Evolutionary conservation across 2,888 invertebrate species (phyloP).

Genomic region (Mylabris sibirica): DNA sequence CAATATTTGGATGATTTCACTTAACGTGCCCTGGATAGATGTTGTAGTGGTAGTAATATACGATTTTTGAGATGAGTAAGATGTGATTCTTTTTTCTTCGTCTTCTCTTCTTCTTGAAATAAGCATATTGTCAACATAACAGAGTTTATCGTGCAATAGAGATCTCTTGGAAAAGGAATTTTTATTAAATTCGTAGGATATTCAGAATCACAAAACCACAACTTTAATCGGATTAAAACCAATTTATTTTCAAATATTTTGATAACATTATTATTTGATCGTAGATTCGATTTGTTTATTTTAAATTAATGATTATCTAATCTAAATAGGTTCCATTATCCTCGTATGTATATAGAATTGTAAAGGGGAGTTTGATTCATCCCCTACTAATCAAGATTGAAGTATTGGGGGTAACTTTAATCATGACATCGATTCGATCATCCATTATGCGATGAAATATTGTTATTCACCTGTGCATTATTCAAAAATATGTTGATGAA

Average conservation of each 20-base stretch:
- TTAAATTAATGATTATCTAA: neutral
- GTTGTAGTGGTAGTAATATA: neutral
- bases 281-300: neutral
- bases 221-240: neutral
- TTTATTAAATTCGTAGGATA: constrained; percentile 25
- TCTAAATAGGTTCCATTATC: neutral
- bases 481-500: neutral
- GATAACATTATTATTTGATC: neutral
- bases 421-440: constrained; percentile 7
- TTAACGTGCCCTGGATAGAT: neutral
- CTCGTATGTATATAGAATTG: neutral
- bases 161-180: constrained; percentile 23
- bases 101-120: constrained; percentile 16
- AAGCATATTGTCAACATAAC: constrained; percentile 34
- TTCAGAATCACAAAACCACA: neutral
- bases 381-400: constrained; percentile 2
- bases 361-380: neutral
- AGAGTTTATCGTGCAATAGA: constrained; percentile 25
- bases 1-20: constrained; percentile 26
- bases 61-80: neutral
- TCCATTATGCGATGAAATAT: constrained; percentile 11
- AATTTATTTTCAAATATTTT: neutral
- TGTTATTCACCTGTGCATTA: neutral
- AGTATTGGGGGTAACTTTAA: neutral
- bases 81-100: neutral